phyloP scores from a whole-genome alignment of 1,140 invertebrate genomes.

The Cherax destructor region DNA sequence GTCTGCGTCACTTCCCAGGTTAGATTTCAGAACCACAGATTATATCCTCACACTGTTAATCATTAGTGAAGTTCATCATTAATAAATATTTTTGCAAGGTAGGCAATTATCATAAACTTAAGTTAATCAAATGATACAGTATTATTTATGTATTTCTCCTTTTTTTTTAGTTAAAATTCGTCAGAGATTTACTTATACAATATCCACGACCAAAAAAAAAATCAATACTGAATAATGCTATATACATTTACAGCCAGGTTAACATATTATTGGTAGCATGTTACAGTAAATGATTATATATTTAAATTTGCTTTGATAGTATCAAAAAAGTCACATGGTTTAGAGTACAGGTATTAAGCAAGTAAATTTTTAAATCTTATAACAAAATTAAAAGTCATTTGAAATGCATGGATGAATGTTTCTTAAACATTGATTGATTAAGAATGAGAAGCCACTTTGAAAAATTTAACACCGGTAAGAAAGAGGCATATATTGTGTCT shows the following conservation, averaged over 20 bases:
- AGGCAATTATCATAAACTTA: not conserved
- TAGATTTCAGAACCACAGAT: slow-evolving; percentile 23
- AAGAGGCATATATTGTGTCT: too few species aligned
- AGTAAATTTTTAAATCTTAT: not conserved
- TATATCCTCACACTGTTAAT: slow-evolving; percentile 16
- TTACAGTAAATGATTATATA: not conserved
- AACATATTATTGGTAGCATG: not conserved
- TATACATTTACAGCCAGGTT: not conserved
- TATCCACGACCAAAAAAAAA: too few species aligned
- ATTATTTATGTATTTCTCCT: too few species aligned
- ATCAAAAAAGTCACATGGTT: not conserved
- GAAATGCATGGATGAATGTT: too few species aligned
- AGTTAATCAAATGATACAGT: too few species aligned
- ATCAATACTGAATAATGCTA: not conserved
- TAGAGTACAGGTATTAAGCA: not conserved
- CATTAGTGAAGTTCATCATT: not conserved
- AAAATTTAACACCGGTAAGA: too few species aligned
- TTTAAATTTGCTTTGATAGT: not conserved
- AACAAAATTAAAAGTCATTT: too few species aligned
- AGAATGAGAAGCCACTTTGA: too few species aligned
- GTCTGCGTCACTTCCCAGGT: slow-evolving; percentile 66
- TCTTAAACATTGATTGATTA: too few species aligned
- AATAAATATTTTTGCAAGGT: not conserved
- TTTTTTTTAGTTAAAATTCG: too few species aligned
- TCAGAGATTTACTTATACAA: too few species aligned